Base-by-base conservation (phyloP, 2,888 invertebrate genomes). In the Octodonta nipae region DNA sequence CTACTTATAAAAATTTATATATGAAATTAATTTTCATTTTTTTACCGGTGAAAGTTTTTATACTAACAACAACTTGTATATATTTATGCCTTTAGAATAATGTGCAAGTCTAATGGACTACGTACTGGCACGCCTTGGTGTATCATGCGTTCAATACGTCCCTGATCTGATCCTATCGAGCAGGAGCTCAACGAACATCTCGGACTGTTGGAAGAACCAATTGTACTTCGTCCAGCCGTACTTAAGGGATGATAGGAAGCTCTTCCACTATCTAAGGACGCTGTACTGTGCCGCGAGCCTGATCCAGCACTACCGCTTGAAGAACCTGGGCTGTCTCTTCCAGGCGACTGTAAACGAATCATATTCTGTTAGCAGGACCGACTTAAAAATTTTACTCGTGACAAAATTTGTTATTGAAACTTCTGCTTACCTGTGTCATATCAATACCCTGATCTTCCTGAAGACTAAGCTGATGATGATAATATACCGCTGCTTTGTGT, bases 321-420 rank as follows among this genome's bases (percentile, higher is more conserved):
- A 0, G 82, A 82, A 8, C 88, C 88, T 8, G 89, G 88, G 56
- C 88, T 88, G 64, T 89, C 88, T 37, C 89, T 74, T n/a, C 89
- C 89, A 26, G 89, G 88, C 51, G 86, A 87, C 75, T 80, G 65
- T n/a, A 57, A 50, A 42, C 26, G n/a, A n/a, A n/a, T n/a, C n/a
- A n/a, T n/a, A n/a, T n/a, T n/a, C n/a, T n/a, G n/a, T n/a, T n/a
- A n/a, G n/a, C n/a, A n/a, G n/a, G n/a, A n/a, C n/a, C n/a, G n/a
- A n/a, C n/a, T n/a, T n/a, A n/a, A n/a, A n/a, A n/a, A n/a, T n/a
- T n/a, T n/a, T n/a, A n/a, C n/a, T n/a, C n/a, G n/a, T n/a, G n/a
- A n/a, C n/a, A n/a, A n/a, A n/a, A n/a, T n/a, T n/a, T n/a, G n/a
- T n/a, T n/a, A n/a, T n/a, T n/a, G n/a, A n/a, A n/a, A n/a, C n/a